phyloP scores from a whole-genome alignment of 2,113 vertebrate genomes.

The Dasyornis broadbenti region DNA sequence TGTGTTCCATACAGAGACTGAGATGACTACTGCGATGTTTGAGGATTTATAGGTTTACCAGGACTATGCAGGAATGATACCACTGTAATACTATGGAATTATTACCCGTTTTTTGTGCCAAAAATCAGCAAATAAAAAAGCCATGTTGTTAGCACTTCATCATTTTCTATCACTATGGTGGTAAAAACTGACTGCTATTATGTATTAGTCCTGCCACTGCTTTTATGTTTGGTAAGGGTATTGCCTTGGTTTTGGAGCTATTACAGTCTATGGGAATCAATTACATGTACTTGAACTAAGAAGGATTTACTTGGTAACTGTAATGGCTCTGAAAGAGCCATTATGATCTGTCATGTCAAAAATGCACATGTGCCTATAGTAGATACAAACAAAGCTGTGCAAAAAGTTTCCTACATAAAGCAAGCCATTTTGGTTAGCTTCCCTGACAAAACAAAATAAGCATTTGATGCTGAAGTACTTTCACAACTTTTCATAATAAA shows the following conservation, averaged over 20 bases:
- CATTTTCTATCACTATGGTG: conserved; percentile 54
- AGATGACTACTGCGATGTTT: background rate
- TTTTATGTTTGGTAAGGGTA: conserved; percentile 69
- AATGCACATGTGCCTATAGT: conserved; percentile 15
- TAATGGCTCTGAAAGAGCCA: conserved; percentile 73
- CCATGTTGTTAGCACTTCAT: conserved; percentile 44
- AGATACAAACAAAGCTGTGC: conserved; percentile 22
- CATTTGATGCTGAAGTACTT: background rate
- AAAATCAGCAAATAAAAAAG: conserved; percentile 56
- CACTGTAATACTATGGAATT: conserved; percentile 23
- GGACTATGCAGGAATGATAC: background rate
- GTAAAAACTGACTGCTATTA: conserved; percentile 61
- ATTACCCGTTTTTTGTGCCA: conserved; percentile 23
- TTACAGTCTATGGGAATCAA: conserved; percentile 74
- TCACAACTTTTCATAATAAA: background rate
- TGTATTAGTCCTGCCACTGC: conserved; percentile 60
- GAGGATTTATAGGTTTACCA: conserved; percentile 50
- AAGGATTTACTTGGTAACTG: conserved; percentile 76
- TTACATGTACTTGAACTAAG: conserved; percentile 73
- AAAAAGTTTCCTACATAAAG: conserved; percentile 21
- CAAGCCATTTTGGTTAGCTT: background rate
- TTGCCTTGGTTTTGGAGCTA: conserved; percentile 71
- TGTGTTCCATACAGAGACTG: background rate
- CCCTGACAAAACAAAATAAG: background rate
- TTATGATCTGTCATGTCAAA: conserved; percentile 65